These are phyloP conservation scores for Astropecten irregularis DNA, from an alignment of 53 echinoderm and acorn worm genomes.

Conservation along the genomic window DNA sequence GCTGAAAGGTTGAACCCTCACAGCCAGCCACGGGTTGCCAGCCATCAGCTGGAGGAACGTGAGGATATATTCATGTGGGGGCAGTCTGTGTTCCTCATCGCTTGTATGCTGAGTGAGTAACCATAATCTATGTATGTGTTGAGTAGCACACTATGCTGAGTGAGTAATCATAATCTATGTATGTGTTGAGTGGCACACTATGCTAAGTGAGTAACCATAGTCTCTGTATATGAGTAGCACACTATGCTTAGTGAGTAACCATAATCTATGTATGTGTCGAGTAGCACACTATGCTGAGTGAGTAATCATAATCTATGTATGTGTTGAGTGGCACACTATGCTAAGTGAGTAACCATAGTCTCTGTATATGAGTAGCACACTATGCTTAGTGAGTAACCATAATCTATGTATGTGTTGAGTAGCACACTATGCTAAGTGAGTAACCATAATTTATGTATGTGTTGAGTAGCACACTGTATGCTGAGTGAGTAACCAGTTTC, in stretches of 20 bases:
- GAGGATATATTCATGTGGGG: slow-evolving; percentile 81
- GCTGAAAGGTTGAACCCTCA: slow-evolving; percentile 64
- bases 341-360: slow-evolving; percentile 56
- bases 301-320: slow-evolving; percentile 40
- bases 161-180: slow-evolving; percentile 48
- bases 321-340: not conserved
- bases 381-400: not conserved
- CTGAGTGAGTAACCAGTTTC: slow-evolving; percentile 61
- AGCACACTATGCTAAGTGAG: slow-evolving; percentile 22
- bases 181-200: not conserved
- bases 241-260: not conserved
- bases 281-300: slow-evolving; percentile 79
- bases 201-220: too few relatives aligned
- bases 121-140: not conserved
- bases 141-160: slow-evolving; percentile 45
- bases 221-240: not conserved
- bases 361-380: too few relatives aligned
- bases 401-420: too few relatives aligned
- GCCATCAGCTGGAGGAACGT: slow-evolving; percentile 62
- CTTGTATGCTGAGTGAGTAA: slow-evolving; percentile 44
- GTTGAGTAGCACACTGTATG: slow-evolving; percentile 22
- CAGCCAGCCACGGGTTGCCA: slow-evolving; percentile 70
- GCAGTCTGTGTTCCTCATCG: slow-evolving; percentile 64
- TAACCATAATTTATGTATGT: not conserved
- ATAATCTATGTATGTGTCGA: too few relatives aligned